Percentiles rank a stretch among this genome's conserved stretches.
These are phyloP conservation scores for Malaclemys terrapin DNA, from an alignment of 2,113 vertebrate species.

Conservation along the genomic window DNA sequence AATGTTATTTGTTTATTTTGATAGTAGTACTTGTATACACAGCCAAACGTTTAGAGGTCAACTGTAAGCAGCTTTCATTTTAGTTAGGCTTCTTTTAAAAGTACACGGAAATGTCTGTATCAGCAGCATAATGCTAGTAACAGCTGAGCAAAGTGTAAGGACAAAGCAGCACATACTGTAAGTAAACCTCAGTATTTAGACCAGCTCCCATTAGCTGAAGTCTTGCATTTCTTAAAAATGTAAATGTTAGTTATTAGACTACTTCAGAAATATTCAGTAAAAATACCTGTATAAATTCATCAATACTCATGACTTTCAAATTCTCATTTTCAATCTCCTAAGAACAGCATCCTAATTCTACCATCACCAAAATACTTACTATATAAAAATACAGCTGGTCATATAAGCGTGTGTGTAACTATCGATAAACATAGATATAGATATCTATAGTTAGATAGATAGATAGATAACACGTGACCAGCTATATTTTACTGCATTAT, in stretches of 20 bases:
- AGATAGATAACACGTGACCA: not conserved
- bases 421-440: too few relatives aligned
- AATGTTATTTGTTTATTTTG: not conserved
- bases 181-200: not conserved
- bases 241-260: not conserved
- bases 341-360: not conserved
- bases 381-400: rapidly evolving
- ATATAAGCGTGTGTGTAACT: rapidly evolving
- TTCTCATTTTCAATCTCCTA: not conserved
- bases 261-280: not conserved
- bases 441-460: too few relatives aligned
- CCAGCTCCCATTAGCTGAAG: not conserved
- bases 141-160: not conserved
- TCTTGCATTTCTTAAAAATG: not conserved
- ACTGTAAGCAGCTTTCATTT: not conserved
- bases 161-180: not conserved
- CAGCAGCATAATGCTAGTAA: not conserved
- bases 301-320: not conserved
- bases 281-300: not conserved
- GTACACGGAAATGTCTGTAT: not conserved
- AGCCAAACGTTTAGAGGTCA: not conserved
- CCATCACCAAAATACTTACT: not conserved
- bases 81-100: not conserved
- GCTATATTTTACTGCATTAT: not conserved
- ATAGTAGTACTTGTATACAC: not conserved